These are phyloP conservation scores for Myanophis thanlyinensis DNA, from an alignment of 2,113 vertebrate species.

Conservation along the genomic window DNA sequence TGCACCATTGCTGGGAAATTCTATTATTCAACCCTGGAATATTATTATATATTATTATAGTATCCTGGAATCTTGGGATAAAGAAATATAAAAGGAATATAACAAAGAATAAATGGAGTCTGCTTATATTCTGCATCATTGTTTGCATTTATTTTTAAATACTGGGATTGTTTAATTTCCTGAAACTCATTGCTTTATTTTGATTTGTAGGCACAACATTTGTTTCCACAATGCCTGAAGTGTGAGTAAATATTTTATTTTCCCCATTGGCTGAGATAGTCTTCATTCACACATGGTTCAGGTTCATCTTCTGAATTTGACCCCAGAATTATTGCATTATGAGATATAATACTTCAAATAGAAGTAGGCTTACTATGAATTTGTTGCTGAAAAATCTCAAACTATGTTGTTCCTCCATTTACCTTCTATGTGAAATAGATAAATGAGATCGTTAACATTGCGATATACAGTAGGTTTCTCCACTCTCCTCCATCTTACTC, in stretches of 20 bases:
- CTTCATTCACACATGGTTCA: not conserved
- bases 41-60: no score
- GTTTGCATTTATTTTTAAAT: not conserved
- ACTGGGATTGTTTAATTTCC: not conserved
- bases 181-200: not conserved
- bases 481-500: not conserved
- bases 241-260: conserved; percentile 52
- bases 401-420: not conserved
- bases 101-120: not conserved
- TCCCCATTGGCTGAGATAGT: not conserved
- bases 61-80: not conserved
- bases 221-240: conserved; percentile 64
- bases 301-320: not conserved
- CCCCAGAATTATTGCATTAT: not conserved
- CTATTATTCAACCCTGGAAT: no score
- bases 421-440: not conserved
- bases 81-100: not conserved
- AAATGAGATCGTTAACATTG: not conserved
- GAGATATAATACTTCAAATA: not conserved
- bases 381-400: not conserved
- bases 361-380: not conserved
- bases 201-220: conserved; percentile 27
- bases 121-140: not conserved
- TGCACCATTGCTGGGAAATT: not conserved
- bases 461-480: not conserved